Base-by-base conservation (phyloP, 2,113 vertebrate genomes). In the Ginglymostoma cirratum region DNA sequence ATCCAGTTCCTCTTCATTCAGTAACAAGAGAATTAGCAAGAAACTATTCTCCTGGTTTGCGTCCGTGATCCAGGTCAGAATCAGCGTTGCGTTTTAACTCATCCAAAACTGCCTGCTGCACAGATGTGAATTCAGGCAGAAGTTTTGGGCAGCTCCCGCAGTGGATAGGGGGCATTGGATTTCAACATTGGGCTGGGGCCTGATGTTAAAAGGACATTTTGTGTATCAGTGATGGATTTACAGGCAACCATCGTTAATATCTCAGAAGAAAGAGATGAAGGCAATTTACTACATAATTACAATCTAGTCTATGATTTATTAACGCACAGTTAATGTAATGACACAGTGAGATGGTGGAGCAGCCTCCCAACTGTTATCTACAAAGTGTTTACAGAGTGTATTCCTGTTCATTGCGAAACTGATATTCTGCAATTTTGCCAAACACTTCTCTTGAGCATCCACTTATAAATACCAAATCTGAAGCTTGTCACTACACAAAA, bases 361-460 rank as follows among this genome's bases (percentile, higher is more conserved):
- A 94, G 65, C 34, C 65, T 67, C 19, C 90, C 21, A 66, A 38
- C 90, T 69, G 93, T 72, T 70, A 70, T 45, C 93, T 95, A 45
- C 67, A 95, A 69, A 95, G 8, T 95, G 93, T 95, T 95, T 95
- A 48, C 93, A 69, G 19, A 95, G 93, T 30, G 42, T 48, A 14
- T 67, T 95, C 93, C 23, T 95, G 66, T 48, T 70, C 30, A 95
- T 24, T 95, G 67, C 70, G 42, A 95, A 95, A 95, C 93, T 30
- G 93, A 95, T 70, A 30, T 95, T 27, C 93, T 61, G 93, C 67
- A 95, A 72, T 95, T 95, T 76, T 48, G 42, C 93, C 70, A 48
- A 94, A 94, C 66, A 94, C 93, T 94, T 70, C 93, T 70, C 42
- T 70, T 27, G 93, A 95, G 93, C 72, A 72, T 95, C 66, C 67